These are phyloP conservation scores for Odontamblyopus rebecca DNA, from an alignment of 2,797 vertebrate species.

Conservation along the genomic window DNA sequence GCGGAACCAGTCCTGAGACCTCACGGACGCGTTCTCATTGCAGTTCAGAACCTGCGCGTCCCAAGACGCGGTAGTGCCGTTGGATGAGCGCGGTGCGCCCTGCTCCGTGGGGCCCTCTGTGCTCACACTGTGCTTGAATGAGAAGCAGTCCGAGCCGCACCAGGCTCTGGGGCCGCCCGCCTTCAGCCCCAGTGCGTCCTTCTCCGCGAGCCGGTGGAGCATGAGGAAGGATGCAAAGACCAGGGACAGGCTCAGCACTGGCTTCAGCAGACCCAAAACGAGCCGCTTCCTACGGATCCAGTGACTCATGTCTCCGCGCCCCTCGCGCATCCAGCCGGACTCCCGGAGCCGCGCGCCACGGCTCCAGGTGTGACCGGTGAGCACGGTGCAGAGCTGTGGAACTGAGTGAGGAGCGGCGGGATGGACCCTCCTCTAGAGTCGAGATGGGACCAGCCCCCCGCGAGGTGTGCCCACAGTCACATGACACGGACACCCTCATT, in stretches of 20 bases:
- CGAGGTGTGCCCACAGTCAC: neutral
- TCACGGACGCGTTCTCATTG: slow-evolving; percentile 67
- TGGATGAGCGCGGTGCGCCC: slow-evolving; percentile 41
- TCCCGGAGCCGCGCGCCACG: slow-evolving; percentile 37
- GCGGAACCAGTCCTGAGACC: slow-evolving; percentile 72
- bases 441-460: neutral
- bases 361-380: slow-evolving; percentile 1
- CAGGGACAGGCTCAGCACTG: slow-evolving; percentile 77
- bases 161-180: slow-evolving; percentile 29
- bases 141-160: slow-evolving; percentile 53
- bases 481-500: neutral
- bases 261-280: slow-evolving; percentile 70
- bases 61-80: slow-evolving; percentile 62
- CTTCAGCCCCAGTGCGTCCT: slow-evolving; percentile 51
- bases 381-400: neutral
- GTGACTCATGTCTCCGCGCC: slow-evolving; percentile 69
- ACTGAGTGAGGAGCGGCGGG: neutral
- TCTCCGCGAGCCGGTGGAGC: slow-evolving; percentile 79
- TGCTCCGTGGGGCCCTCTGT: slow-evolving; percentile 2
- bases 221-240: slow-evolving; percentile 78
- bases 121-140: slow-evolving; percentile 24
- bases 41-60: slow-evolving; percentile 75
- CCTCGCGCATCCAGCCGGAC: slow-evolving; percentile 7
- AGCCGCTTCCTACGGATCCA: slow-evolving; percentile 72
- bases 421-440: neutral